Evolutionary conservation across 2,797 vertebrate genomes (phyloP), one percentile per base, ranked within the genome.

Genomic region (Synaphobranchus kaupii): DNA sequence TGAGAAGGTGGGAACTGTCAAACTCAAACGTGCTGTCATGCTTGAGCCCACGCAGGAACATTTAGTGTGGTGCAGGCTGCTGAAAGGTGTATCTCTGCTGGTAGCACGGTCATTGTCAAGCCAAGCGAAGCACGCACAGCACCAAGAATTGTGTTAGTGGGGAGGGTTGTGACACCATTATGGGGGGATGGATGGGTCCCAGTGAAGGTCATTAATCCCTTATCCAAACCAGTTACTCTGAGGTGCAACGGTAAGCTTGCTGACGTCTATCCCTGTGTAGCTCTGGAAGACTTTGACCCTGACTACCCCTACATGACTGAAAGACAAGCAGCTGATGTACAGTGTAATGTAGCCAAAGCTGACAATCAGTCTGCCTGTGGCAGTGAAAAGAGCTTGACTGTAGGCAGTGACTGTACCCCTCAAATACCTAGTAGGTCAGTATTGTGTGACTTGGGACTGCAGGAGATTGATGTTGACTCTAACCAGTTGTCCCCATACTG

Each of bases 161-260:
- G 90, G 0, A 83, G 66, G 9, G 50, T 84, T 9, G 84, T 91
- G 56, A 50, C 50, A 9, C 10, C 47, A 2, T 20, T 88, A 2
- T 28, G 28, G 2, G 66, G 12, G 8, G 87, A 91, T 87, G 83
- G 89, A 0, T 90, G 84, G 86, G 52, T 90, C 0, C 89, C 88
- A 2, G 25, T 90, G 0, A 90, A 88, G 28, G 34, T 88, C 1
- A 56, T 89, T 17, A 90, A 91, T 44, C 85, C 82, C 0, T 81
- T 80, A 4, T 1, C 54, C 0, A 86, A 63, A 5, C 20, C 60
- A 66, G 58, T 92, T 0, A 91, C 86, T 2, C 17, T 90, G 13
- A 86, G 25, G 31, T 25, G 39, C 1, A 92, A 91, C 66, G 50
- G n/a, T 12, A 92, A 86, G 31, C 1, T 90, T 28, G 84, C 86